A percentile compares a stretch with the other conserved stretches of the same genome.
phyloP scores from a whole-genome alignment of 1,140 invertebrate genomes.

The Drosophila chauvacae region DNA sequence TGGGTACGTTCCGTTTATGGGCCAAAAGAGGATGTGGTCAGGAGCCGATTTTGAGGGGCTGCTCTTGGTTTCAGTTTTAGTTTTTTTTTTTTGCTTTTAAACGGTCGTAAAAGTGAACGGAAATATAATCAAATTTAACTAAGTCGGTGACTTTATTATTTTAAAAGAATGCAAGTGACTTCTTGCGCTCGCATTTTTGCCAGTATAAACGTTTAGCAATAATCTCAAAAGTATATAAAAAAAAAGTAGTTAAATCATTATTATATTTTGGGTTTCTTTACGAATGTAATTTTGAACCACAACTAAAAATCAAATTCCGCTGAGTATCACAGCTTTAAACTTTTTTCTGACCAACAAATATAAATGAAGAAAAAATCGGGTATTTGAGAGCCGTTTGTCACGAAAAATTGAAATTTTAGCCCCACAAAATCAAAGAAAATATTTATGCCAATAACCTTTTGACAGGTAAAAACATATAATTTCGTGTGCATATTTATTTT shows the following conservation, averaged over 20 bases:
- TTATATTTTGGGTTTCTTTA: too few species aligned
- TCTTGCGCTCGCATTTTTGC: not conserved
- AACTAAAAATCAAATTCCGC: not conserved
- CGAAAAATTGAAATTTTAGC: slow-evolving; percentile 55
- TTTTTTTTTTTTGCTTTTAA: slow-evolving; percentile 13
- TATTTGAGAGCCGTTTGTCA: slow-evolving; percentile 6
- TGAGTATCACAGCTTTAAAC: not conserved
- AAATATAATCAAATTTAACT: slow-evolving; percentile 33
- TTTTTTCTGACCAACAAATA: slow-evolving; percentile 4
- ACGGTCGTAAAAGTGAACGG: slow-evolving; percentile 4
- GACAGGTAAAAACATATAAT: slow-evolving; percentile 48
- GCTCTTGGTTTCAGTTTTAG: slow-evolving; percentile 36
- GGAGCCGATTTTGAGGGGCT: slow-evolving; percentile 49
- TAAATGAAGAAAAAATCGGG: not conserved
- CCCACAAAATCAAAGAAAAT: slow-evolving; percentile 71
- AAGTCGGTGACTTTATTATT: not conserved
- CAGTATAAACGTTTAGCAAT: not conserved
- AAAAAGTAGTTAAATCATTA: not conserved
- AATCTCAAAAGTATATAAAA: too few species aligned
- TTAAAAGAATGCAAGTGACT: not conserved
- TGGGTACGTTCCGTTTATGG: slow-evolving; percentile 27
- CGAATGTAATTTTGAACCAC: too few species aligned
- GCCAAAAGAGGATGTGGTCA: slow-evolving; percentile 39
- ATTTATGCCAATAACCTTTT: slow-evolving; percentile 55
- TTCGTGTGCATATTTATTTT: slow-evolving; percentile 56